phyloP scores from a whole-genome alignment of 2,113 vertebrate genomes.

The Stigmatopora nigra region DNA sequence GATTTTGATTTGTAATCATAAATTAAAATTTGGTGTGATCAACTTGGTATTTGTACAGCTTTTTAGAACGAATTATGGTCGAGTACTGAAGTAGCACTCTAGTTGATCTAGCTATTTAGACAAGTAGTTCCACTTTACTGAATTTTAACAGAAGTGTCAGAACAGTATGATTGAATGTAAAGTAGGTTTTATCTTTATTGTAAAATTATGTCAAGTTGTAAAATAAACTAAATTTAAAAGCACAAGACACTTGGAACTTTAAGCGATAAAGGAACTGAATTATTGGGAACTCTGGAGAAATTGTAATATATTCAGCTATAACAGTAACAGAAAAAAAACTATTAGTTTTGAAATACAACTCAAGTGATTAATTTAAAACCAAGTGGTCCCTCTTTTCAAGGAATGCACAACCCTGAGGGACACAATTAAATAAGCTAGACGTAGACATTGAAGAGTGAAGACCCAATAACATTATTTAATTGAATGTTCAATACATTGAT shows the following conservation, averaged over 20 bases:
- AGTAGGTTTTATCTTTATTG: background rate
- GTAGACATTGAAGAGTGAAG: conserved; percentile 53
- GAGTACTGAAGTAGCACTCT: background rate
- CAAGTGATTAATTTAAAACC: conserved; percentile 33
- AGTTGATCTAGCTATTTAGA: background rate
- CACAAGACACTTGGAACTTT: conserved; percentile 5
- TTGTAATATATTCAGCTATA: conserved; percentile 11
- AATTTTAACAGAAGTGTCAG: background rate
- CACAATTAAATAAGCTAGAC: conserved; percentile 55
- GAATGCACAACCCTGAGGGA: conserved; percentile 50
- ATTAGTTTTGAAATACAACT: conserved; percentile 29
- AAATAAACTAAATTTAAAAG: background rate
- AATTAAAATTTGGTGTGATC: too few relatives aligned
- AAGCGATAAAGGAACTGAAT: conserved; percentile 15
- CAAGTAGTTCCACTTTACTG: background rate
- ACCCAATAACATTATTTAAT: conserved; percentile 47
- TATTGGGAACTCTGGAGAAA: conserved; percentile 5
- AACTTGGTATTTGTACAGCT: too few relatives aligned
- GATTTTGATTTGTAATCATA: too few relatives aligned
- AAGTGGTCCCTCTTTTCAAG: conserved; percentile 37
- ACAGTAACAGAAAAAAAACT: conserved; percentile 29
- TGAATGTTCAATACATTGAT: conserved; percentile 50
- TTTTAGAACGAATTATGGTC: too few relatives aligned
- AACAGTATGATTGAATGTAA: background rate
- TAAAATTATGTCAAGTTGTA: conserved; percentile 9